Evolutionary conservation across 2,113 vertebrate genomes (phyloP).

Genomic region (Scomber scombrus): DNA sequence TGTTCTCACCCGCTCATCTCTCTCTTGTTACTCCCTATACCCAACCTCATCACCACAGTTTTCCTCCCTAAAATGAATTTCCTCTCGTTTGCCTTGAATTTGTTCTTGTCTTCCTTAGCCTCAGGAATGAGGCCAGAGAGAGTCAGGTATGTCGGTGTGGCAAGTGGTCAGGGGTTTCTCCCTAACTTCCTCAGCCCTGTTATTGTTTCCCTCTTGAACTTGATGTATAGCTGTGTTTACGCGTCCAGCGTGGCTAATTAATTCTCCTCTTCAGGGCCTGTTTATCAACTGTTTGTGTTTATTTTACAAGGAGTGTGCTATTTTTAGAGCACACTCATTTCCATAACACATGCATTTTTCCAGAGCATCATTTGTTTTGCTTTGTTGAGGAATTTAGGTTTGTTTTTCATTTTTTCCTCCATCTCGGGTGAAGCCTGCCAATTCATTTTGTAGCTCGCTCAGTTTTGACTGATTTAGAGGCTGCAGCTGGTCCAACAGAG

Average conservation of each 20-base stretch:
- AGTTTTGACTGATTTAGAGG: conserved; percentile 80
- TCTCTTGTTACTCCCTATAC: conserved; percentile 29
- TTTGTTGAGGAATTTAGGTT: conserved; percentile 76
- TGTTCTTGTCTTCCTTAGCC: conserved; percentile 41
- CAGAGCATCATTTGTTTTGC: conserved; percentile 73
- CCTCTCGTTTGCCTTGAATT: conserved; percentile 24
- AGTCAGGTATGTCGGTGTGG: conserved; percentile 30
- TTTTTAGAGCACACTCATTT: conserved; percentile 80
- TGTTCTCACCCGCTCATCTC: conserved; percentile 25
- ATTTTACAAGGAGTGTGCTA: conserved; percentile 77
- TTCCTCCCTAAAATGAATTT: conserved; percentile 30
- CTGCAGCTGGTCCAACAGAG: conserved; percentile 72
- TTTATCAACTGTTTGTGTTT: conserved; percentile 82
- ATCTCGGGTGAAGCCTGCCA: conserved; percentile 66
- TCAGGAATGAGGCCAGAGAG: conserved; percentile 35
- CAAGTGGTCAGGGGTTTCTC: conserved; percentile 59
- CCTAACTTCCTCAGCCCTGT: conserved; percentile 63
- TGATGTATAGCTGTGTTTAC: conserved; percentile 85
- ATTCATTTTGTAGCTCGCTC: conserved; percentile 74
- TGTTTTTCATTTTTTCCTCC: conserved; percentile 61
- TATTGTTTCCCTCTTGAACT: conserved; percentile 81
- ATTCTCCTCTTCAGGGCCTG: conserved; percentile 80
- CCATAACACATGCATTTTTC: conserved; percentile 70
- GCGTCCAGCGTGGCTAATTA: conserved; percentile 82
- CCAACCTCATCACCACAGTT: conserved; percentile 16